phyloP scores from a whole-genome alignment of 2,797 vertebrate genomes.

The Erpetoichthys calabaricus region DNA sequence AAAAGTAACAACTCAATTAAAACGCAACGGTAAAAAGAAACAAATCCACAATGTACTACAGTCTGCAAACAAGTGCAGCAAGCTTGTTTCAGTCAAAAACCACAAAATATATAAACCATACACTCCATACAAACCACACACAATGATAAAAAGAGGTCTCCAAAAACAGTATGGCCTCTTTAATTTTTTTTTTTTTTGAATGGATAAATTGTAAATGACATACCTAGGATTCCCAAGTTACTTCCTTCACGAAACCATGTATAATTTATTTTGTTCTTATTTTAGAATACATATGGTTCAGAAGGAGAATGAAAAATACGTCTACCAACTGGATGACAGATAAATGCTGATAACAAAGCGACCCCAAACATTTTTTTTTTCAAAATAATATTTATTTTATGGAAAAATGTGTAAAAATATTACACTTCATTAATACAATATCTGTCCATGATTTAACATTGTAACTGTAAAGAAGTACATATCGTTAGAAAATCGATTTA shows the following conservation, averaged over 20 bases:
- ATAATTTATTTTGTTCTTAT: not conserved
- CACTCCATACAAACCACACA: too few species aligned
- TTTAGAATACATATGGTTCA: not conserved
- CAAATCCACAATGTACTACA: too few species aligned
- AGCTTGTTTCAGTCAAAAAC: too few species aligned
- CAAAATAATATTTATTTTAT: slow-evolving; percentile 84
- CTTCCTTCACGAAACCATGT: slow-evolving; percentile 1
- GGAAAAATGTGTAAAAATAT: slow-evolving; percentile 79
- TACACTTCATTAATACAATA: slow-evolving; percentile 87
- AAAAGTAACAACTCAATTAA: too few species aligned
- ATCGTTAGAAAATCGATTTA: slow-evolving; percentile 27
- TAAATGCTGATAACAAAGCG: slow-evolving; percentile 22
- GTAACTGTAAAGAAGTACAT: slow-evolving; percentile 78
- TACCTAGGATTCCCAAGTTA: slow-evolving; percentile 7
- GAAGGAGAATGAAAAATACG: not conserved
- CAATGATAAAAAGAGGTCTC: too few species aligned
- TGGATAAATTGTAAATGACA: slow-evolving; percentile 4
- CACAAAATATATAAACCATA: too few species aligned
- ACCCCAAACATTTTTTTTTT: slow-evolving; percentile 44
- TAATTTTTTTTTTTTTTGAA: not conserved
- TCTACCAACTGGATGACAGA: not conserved
- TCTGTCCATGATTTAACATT: slow-evolving; percentile 79
- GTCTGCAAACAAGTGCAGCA: too few species aligned
- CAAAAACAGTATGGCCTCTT: too few species aligned
- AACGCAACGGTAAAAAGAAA: too few species aligned